Evolutionary conservation across 2,888 invertebrate genomes (phyloP), one percentile per base, ranked within the genome.

Genomic region (Nomada fucata): DNA sequence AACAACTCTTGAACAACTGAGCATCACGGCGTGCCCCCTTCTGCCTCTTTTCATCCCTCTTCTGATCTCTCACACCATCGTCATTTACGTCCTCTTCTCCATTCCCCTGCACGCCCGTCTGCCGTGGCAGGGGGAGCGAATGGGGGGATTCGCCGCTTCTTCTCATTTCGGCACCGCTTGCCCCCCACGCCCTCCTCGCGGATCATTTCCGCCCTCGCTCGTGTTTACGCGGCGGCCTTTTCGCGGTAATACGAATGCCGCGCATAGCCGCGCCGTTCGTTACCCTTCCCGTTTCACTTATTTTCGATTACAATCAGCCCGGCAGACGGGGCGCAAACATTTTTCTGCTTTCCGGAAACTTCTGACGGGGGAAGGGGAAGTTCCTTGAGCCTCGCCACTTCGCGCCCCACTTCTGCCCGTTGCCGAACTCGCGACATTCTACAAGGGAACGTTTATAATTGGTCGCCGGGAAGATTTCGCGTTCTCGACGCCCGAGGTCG

Each of bases 1-100:
- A 92, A 92, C 91, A 90, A 91, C 90, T 91, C 90, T 88, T 79
- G 86, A 88, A 89, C 87, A 86, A 85, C 77, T 81, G 82, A 79
- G 69, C 83, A 85, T 88, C 86, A 71, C 81, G 76, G 72, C 74
- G 59, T 70, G 52, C 67, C 79, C 84, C 81, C 71, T 77, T 42
- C 59, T 67, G 76, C 68, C 71, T 60, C 68, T 61, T 83, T 82
- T 71, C 73, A 64, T 67, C 50, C 59, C 57, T 42, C 44, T 53
- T 59, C 70, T 50, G 23, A 59, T 67, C 82, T 59, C 76, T 78
- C 80, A 52, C 71, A 75, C 68, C 75, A 47, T 57, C 69, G n/a
- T 61, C 82, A 71, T 83, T 84, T 84, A 70, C 73, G 20, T 52
- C 59, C 80, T 50, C 59, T 60, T 73, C 79, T 71, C 60, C 76